phyloP scores from a whole-genome alignment of 2,888 invertebrate species.

The Coleophora deauratella region DNA sequence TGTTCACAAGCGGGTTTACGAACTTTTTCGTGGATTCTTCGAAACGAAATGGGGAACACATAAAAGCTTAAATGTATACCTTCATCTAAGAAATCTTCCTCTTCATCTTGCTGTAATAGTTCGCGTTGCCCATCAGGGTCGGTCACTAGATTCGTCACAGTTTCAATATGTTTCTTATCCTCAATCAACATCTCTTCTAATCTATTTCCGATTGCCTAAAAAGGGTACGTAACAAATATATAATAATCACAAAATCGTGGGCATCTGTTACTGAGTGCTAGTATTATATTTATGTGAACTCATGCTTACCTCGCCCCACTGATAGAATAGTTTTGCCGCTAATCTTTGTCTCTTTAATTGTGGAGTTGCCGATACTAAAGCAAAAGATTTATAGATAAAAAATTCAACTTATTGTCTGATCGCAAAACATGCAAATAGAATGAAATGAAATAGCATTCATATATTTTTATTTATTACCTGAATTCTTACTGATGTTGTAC shows the following conservation, averaged over 20 bases:
- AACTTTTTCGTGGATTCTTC: no score
- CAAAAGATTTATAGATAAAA: no score
- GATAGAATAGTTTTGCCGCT: constrained; percentile 97
- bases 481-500: constrained; percentile 74
- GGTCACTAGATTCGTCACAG: constrained; percentile 77
- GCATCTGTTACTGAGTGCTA: background rate
- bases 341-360: constrained; percentile 74
- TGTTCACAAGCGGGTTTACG: no score
- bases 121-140: constrained; percentile 88
- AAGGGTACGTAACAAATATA: background rate
- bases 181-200: constrained; percentile 92
- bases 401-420: no score
- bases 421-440: no score
- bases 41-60: no score
- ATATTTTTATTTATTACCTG: constrained; percentile 32
- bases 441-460: background rate
- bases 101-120: constrained; percentile 87
- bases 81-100: constrained; percentile 98
- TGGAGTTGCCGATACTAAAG: constrained; percentile 53
- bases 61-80: no score
- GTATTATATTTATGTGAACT: no score
- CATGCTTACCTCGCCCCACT: constrained; percentile 89
- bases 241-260: no score
- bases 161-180: constrained; percentile 82
- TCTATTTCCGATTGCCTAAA: constrained; percentile 85